Evolutionary conservation across 2,113 vertebrate species (phyloP).

Genomic region (Sminthopsis crassicaudata): DNA sequence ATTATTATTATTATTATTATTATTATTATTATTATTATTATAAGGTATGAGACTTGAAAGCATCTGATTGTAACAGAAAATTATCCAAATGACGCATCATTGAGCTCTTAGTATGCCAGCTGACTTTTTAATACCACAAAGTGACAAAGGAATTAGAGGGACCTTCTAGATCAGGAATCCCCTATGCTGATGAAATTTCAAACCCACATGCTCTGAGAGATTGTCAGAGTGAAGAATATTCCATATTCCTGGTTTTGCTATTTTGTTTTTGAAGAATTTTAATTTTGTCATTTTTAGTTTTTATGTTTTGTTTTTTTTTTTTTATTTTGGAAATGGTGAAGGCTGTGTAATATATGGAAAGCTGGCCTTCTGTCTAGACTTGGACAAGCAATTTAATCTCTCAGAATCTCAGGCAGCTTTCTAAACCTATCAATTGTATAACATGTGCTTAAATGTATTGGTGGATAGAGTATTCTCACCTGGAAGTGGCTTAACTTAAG

Average conservation of each 20-base stretch:
- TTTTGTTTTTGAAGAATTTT: background rate
- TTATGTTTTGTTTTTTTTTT: background rate
- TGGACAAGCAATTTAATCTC: background rate
- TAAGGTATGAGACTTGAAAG: too few relatives aligned
- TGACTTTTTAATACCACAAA: background rate
- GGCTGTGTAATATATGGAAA: background rate
- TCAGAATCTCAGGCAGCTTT: background rate
- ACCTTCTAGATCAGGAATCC: too few relatives aligned
- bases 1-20: too few relatives aligned
- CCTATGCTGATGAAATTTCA: background rate
- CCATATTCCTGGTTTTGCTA: background rate
- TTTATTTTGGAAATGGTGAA: too few relatives aligned
- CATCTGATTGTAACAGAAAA: too few relatives aligned
- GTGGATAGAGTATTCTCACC: too few relatives aligned
- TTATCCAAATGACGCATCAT: background rate
- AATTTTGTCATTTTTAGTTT: constrained; percentile 13
- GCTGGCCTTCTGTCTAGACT: background rate
- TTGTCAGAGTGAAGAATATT: background rate
- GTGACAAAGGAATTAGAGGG: background rate
- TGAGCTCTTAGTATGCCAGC: background rate
- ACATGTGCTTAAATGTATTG: background rate
- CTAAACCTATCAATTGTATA: background rate
- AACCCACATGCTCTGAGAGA: constrained; percentile 1
- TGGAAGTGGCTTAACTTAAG: background rate
- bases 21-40: too few relatives aligned